These are phyloP conservation scores for Ruditapes philippinarum DNA, from an alignment of 1,140 invertebrate genomes.

Conservation along the genomic window DNA sequence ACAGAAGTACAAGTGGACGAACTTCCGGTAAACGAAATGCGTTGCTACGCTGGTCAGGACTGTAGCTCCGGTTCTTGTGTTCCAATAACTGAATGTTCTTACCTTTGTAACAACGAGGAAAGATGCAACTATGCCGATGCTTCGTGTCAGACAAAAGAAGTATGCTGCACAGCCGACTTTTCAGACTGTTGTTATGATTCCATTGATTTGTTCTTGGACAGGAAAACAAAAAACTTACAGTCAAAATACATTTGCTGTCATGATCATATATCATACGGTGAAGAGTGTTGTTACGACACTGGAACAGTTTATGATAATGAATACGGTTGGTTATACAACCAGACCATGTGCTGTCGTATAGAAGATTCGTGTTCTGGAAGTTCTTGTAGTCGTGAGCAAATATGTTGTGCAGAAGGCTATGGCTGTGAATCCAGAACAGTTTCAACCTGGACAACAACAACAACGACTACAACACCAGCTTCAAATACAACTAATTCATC, in stretches of 20 bases:
- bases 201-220: neutral
- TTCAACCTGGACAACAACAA: neutral
- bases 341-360: constrained; percentile 14
- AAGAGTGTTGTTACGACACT: constrained; percentile 51
- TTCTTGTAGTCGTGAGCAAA: neutral
- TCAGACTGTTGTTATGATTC: constrained; percentile 49
- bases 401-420: constrained; percentile 4
- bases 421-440: neutral
- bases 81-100: constrained; percentile 25
- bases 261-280: constrained; percentile 6
- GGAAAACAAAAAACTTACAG: neutral
- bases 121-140: constrained; percentile 34
- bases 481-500: neutral
- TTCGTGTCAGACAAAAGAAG: constrained; percentile 32
- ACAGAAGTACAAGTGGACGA: constrained; percentile 8
- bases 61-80: neutral
- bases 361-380: neutral
- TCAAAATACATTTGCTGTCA: constrained; percentile 37
- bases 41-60: constrained; percentile 4
- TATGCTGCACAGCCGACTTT: constrained; percentile 30
- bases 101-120: constrained; percentile 44
- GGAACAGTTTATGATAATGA: neutral
- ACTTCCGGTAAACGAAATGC: constrained; percentile 11
- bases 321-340: neutral
- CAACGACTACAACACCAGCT: neutral